A percentile compares a stretch with the other conserved stretches of the same genome.
Conservation (phyloP, 2,797 vertebrate species). For the Heliangelus exortis region DNA sequence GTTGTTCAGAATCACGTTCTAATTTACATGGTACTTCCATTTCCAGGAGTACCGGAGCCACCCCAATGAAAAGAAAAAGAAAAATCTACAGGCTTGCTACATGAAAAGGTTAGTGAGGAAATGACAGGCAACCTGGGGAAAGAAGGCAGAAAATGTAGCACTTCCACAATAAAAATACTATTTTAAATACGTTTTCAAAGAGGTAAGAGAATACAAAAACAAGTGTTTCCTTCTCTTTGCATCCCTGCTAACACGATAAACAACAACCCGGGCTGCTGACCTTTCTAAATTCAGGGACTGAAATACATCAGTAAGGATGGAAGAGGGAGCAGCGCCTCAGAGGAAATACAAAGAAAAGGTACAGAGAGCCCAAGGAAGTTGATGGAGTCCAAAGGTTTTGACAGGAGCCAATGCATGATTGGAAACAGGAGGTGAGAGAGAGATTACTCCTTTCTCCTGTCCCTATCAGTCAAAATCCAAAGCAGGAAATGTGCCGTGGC, state of each 20-base stretch:
- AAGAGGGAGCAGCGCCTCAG: neutral
- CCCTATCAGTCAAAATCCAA: neutral
- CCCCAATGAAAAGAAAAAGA: neutral
- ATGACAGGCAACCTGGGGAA: neutral
- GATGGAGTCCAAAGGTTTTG: neutral
- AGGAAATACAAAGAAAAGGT: neutral
- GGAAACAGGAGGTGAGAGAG: neutral
- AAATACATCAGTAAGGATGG: neutral
- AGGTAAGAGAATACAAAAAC: neutral
- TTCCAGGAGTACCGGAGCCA: neutral
- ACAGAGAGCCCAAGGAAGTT: neutral
- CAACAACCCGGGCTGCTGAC: neutral
- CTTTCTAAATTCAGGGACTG: neutral
- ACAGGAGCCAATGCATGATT: neutral
- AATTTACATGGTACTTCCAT: neutral
- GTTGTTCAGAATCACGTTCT: neutral
- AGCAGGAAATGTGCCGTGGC: neutral
- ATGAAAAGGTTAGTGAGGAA: neutral
- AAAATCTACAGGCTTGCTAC: neutral
- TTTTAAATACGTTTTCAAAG: neutral
- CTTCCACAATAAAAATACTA: neutral
- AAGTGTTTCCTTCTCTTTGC: neutral
- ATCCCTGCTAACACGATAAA: neutral
- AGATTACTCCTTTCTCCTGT: neutral
- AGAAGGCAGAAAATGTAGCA: neutral